These are phyloP conservation scores for Drosophila koepferae DNA, from an alignment of 2,888 invertebrate species.

Conservation along the genomic window DNA sequence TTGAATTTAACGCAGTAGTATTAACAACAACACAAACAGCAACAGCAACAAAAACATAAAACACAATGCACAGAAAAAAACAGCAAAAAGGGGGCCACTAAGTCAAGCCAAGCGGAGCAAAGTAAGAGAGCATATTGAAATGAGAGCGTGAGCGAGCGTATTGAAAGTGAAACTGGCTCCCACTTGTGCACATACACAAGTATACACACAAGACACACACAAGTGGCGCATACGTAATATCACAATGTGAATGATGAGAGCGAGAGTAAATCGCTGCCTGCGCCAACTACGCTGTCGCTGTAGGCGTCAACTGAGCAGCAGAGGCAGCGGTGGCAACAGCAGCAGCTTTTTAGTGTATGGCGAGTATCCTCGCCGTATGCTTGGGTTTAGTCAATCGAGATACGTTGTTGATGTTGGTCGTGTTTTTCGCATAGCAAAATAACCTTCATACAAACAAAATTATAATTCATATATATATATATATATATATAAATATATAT, in stretches of 20 bases:
- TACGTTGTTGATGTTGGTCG: conserved; percentile 85
- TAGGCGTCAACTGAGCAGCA: conserved; percentile 17
- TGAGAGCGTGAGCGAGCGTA: conserved; percentile 51
- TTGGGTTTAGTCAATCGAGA: conserved; percentile 85
- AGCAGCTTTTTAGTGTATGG: conserved; percentile 60
- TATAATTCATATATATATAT: conserved; percentile 17
- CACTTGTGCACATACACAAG: conserved; percentile 31
- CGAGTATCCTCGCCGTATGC: conserved; percentile 84
- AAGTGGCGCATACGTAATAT: conserved; percentile 71
- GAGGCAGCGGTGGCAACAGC: conserved; percentile 30
- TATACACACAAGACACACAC: conserved; percentile 17
- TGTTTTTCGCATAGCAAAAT: conserved; percentile 81
- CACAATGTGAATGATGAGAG: conserved; percentile 59
- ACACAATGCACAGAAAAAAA: conserved; percentile 4
- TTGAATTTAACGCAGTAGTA: conserved; percentile 62
- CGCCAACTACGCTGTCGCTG: conserved; percentile 38
- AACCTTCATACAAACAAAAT: conserved; percentile 42
- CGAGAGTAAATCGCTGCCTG: conserved; percentile 64
- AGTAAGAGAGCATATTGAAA: conserved; percentile 26
- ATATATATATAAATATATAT: background rate
- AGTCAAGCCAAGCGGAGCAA: conserved; percentile 72
- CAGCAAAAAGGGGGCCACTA: conserved; percentile 70
- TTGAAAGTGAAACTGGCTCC: conserved; percentile 76
- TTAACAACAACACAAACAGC: conserved; percentile 28
- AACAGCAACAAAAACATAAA: conserved; percentile 15